Percentiles rank a stretch among this genome's conserved stretches.
These are phyloP conservation scores for Oedothorax gibbosus DNA, from an alignment of 1,140 invertebrate species.

Conservation along the genomic window DNA sequence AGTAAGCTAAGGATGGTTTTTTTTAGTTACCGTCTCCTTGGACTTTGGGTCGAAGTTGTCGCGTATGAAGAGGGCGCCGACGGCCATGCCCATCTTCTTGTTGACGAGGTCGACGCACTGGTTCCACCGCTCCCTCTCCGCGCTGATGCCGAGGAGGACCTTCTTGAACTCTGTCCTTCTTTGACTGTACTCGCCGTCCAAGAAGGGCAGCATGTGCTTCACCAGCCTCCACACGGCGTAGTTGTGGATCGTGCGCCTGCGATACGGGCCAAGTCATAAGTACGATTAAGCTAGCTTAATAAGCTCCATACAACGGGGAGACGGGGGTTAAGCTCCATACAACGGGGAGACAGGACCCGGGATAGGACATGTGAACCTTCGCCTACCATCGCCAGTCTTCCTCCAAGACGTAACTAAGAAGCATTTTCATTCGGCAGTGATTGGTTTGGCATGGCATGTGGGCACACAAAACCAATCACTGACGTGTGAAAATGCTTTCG, in stretches of 20 bases:
- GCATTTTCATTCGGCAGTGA: too few species aligned
- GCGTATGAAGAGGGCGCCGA: constrained; percentile 86
- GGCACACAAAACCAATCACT: too few species aligned
- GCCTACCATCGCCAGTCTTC: too few species aligned
- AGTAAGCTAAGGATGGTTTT: background rate
- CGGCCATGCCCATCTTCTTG: constrained; percentile 85
- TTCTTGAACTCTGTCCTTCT: constrained; percentile 82
- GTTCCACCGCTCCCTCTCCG: constrained; percentile 76
- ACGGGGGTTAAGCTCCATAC: too few species aligned
- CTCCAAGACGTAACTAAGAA: too few species aligned
- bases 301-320: too few species aligned
- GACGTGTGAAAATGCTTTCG: too few species aligned
- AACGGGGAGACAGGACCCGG: too few species aligned
- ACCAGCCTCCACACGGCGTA: constrained; percentile 86
- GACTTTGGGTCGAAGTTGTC: constrained; percentile 87
- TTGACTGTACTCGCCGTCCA: constrained; percentile 84
- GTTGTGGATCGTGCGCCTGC: constrained; percentile 80
- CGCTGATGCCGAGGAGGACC: constrained; percentile 82
- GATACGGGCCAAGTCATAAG: too few species aligned
- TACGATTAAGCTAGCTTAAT: too few species aligned
- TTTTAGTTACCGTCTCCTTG: constrained; percentile 77
- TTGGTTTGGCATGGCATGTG: too few species aligned
- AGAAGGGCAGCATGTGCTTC: constrained; percentile 82
- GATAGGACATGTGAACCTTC: too few species aligned
- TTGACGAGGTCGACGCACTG: constrained; percentile 85